Evolutionary conservation across 2,113 vertebrate genomes (phyloP).

Genomic region (human): GRCh38 chr1:150662001-150662500

Average conservation of each 20-base stretch:
- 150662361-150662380: too few species aligned
- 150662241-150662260: too few species aligned
- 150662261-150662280: too few species aligned
- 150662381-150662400: not conserved
- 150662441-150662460: too few species aligned
- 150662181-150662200: conserved; percentile 1
- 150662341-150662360: too few species aligned
- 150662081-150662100: not conserved
- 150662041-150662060: not conserved
- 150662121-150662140: not conserved
- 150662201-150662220: conserved; percentile 13
- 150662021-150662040: not conserved
- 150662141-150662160: not conserved
- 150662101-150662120: conserved; percentile 44
- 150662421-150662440: not conserved
- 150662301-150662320: too few species aligned
- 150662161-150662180: not conserved
- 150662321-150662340: too few species aligned
- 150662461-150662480: conserved; percentile 26
- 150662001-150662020: not conserved
- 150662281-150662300: too few species aligned
- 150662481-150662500: not conserved
- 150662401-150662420: not conserved
- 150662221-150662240: too few species aligned
- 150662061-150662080: conserved; percentile 34